A percentile compares a stretch with the other conserved stretches of the same genome.
These are phyloP conservation scores for Drosophila pullipes DNA, from an alignment of 2,888 invertebrate genomes.

Conservation along the genomic window DNA sequence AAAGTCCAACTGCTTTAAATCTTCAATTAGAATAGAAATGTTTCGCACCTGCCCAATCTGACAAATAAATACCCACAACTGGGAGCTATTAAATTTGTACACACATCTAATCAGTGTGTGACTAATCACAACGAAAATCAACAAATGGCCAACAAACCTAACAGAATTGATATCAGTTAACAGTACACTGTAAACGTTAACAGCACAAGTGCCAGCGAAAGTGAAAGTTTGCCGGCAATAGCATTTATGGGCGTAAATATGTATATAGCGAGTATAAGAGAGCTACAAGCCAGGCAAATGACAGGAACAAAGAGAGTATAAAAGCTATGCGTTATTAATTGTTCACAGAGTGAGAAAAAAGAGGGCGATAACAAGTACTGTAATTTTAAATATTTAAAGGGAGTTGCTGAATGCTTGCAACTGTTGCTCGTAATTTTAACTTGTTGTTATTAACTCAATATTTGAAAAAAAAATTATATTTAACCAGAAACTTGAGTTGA, in stretches of 20 bases:
- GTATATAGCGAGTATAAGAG: conserved; percentile 50
- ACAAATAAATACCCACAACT: conserved; percentile 13
- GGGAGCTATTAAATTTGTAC: not conserved
- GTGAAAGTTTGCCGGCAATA: conserved; percentile 54
- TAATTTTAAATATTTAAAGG: not conserved
- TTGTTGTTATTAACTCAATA: not conserved
- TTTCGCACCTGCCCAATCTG: conserved; percentile 13
- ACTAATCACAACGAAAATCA: conserved; percentile 49
- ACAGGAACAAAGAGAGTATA: conserved; percentile 17
- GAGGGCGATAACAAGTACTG: not conserved
- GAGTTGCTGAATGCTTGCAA: not conserved
- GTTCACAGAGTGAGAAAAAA: conserved; percentile 20
- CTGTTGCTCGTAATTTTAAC: not conserved
- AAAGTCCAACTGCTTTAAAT: not conserved
- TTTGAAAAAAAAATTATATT: not conserved
- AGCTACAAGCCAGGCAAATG: conserved; percentile 22
- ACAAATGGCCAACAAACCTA: conserved; percentile 42
- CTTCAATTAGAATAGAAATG: not conserved
- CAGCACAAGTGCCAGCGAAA: conserved; percentile 31
- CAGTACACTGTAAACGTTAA: conserved; percentile 38
- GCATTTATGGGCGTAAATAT: conserved; percentile 8
- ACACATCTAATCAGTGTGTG: conserved; percentile 28
- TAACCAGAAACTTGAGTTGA: not conserved
- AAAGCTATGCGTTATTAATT: conserved; percentile 43
- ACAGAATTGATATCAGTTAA: conserved; percentile 17